Percentiles rank a stretch among this genome's conserved stretches.
Conservation (phyloP, 1,140 invertebrate species). For the Drosophila pseudoobscura region DNA sequence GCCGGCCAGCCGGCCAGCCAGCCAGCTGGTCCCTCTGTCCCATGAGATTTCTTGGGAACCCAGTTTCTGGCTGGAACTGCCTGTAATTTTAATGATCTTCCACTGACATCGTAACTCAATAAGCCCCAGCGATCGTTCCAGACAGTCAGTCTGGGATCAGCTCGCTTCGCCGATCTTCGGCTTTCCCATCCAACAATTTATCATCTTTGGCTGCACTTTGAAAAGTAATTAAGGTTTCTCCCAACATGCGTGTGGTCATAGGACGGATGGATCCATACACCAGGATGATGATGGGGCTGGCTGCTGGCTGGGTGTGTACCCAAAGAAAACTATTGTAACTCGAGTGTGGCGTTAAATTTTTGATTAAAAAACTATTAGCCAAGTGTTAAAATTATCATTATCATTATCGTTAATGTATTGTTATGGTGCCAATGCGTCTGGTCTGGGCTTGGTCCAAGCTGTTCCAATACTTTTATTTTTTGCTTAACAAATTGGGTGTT, state of each 20-base stretch:
- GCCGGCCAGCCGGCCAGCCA: neutral
- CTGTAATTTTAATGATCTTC: conserved; percentile 78
- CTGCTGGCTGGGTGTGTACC: conserved; percentile 21
- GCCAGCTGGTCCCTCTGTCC: conserved; percentile 26
- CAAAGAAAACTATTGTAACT: conserved; percentile 59
- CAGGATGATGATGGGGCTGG: conserved; percentile 23
- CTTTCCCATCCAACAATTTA: conserved; percentile 59
- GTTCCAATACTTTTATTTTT: conserved; percentile 33
- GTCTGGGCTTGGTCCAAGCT: conserved; percentile 35
- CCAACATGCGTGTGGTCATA: conserved; percentile 62
- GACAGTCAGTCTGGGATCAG: conserved; percentile 76
- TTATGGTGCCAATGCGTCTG: conserved; percentile 70
- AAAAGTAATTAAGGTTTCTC: conserved; percentile 76
- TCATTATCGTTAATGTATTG: conserved; percentile 48
- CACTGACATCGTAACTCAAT: conserved; percentile 67
- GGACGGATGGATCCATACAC: neutral
- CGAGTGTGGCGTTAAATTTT: conserved; percentile 76
- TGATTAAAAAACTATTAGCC: conserved; percentile 79
- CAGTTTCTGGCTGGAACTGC: conserved; percentile 53
- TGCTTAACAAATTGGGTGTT: conserved; percentile 52
- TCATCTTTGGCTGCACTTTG: conserved; percentile 71
- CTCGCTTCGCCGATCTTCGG: conserved; percentile 21
- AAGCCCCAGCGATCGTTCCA: conserved; percentile 59
- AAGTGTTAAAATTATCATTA: conserved; percentile 66
- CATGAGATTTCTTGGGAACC: conserved; percentile 60